A percentile compares a stretch with the other conserved stretches of the same genome.
Evolutionary conservation across 2,888 invertebrate genomes (phyloP).

Genomic region (Lutraria lutraria): DNA sequence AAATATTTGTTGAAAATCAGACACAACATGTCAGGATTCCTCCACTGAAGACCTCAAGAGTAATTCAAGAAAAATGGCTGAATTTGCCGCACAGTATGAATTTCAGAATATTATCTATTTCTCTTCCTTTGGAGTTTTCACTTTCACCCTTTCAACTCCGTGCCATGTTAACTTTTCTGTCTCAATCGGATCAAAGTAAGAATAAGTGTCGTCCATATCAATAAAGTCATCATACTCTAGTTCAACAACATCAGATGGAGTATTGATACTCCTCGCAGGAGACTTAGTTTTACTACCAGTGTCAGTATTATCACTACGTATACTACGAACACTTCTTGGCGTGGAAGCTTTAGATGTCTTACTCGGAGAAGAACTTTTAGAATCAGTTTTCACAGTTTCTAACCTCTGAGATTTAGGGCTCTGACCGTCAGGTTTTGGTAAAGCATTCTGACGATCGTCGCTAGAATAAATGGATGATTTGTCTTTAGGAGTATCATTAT

Average conservation of each 20-base stretch:
- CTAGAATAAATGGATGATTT: slow-evolving; percentile 63
- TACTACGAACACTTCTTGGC: slow-evolving; percentile 74
- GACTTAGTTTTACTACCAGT: slow-evolving; percentile 75
- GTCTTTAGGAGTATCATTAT: slow-evolving; percentile 44
- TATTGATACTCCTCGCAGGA: slow-evolving; percentile 79
- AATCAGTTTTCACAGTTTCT: slow-evolving; percentile 60
- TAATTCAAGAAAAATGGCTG: background rate
- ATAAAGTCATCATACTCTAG: slow-evolving; percentile 84
- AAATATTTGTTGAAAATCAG: background rate
- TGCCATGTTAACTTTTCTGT: slow-evolving; percentile 80
- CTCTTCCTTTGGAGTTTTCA: slow-evolving; percentile 45
- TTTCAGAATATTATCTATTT: background rate
- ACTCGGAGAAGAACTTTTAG: slow-evolving; percentile 57
- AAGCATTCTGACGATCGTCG: slow-evolving; percentile 78
- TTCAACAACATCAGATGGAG: slow-evolving; percentile 79
- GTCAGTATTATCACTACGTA: slow-evolving; percentile 68
- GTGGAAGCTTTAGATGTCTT: slow-evolving; percentile 73
- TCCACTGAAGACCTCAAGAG: background rate
- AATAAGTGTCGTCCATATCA: slow-evolving; percentile 82
- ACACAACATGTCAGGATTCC: background rate
- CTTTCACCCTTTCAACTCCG: slow-evolving; percentile 80
- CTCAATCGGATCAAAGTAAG: slow-evolving; percentile 82
- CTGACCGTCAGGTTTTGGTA: slow-evolving; percentile 83
- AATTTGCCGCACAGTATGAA: background rate
- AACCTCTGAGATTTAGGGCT: slow-evolving; percentile 80